phyloP scores from a whole-genome alignment of 2,888 invertebrate species.

The Melangyna quadrimaculata region DNA sequence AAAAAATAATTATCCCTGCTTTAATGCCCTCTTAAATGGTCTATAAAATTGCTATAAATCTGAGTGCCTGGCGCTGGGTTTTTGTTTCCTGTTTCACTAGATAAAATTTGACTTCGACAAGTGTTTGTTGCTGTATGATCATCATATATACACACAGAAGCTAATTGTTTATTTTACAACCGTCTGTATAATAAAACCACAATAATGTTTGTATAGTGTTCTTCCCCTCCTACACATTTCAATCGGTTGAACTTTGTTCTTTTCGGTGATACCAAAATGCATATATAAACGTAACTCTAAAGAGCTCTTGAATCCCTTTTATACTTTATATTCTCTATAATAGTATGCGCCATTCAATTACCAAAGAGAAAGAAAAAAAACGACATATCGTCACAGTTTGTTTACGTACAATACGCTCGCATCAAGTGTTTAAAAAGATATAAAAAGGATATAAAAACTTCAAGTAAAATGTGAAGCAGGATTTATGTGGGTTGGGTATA shows the following conservation, averaged over 20 bases:
- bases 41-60: slow-evolving; percentile 72
- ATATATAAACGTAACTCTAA: background rate
- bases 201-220: slow-evolving; percentile 24
- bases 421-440: slow-evolving; percentile 71
- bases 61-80: slow-evolving; percentile 55
- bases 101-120: slow-evolving; percentile 58
- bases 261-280: background rate
- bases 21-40: slow-evolving; percentile 67
- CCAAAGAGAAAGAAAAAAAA: background rate
- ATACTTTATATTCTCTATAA: background rate
- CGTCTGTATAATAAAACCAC: slow-evolving; percentile 66
- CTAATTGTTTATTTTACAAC: slow-evolving; percentile 69
- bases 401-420: slow-evolving; percentile 53
- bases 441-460: slow-evolving; percentile 72
- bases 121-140: slow-evolving; percentile 29
- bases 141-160: slow-evolving; percentile 42
- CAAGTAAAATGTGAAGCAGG: slow-evolving; percentile 54
- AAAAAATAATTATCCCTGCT: slow-evolving; percentile 53
- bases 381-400: slow-evolving; percentile 64
- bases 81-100: slow-evolving; percentile 26
- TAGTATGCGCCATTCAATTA: slow-evolving; percentile 27
- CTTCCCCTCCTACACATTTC: slow-evolving; percentile 22
- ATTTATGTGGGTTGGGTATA: slow-evolving; percentile 63
- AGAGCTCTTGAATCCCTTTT: slow-evolving; percentile 40
- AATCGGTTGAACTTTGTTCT: slow-evolving; percentile 35